phyloP scores from a whole-genome alignment of 2,888 invertebrate species.

The Papilio elwesi region DNA sequence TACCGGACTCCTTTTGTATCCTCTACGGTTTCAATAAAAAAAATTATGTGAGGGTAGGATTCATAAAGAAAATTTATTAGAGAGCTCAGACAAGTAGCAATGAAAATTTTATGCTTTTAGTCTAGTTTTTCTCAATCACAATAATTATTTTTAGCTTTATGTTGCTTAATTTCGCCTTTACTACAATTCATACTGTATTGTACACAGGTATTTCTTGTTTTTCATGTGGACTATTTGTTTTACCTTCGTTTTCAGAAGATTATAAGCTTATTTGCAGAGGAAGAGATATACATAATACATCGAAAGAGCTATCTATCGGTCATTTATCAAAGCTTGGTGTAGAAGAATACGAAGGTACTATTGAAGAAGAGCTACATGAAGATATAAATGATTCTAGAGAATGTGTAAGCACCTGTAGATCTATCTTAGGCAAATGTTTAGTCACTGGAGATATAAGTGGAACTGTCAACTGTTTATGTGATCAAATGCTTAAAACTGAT shows the following conservation, averaged over 20 bases:
- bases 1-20: no score
- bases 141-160: no score
- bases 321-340: background rate
- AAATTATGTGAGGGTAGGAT: no score
- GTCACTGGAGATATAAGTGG: conserved; percentile 51
- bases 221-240: background rate
- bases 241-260: conserved; percentile 7
- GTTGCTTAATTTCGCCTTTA: background rate
- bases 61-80: no score
- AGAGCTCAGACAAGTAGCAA: no score
- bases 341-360: background rate
- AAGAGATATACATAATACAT: background rate
- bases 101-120: no score
- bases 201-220: conserved; percentile 2
- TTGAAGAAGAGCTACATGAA: conserved; percentile 24
- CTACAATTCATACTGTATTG: background rate
- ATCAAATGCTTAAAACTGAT: conserved; percentile 54
- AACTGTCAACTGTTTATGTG: conserved; percentile 60
- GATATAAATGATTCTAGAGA: conserved; percentile 44
- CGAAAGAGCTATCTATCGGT: background rate
- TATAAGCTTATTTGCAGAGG: background rate
- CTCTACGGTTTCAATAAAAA: no score
- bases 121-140: no score
- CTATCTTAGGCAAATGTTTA: conserved; percentile 61
- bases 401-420: conserved; percentile 54